Conservation (phyloP, 2,888 invertebrate genomes). For the Troglohyphantes excavatus region DNA sequence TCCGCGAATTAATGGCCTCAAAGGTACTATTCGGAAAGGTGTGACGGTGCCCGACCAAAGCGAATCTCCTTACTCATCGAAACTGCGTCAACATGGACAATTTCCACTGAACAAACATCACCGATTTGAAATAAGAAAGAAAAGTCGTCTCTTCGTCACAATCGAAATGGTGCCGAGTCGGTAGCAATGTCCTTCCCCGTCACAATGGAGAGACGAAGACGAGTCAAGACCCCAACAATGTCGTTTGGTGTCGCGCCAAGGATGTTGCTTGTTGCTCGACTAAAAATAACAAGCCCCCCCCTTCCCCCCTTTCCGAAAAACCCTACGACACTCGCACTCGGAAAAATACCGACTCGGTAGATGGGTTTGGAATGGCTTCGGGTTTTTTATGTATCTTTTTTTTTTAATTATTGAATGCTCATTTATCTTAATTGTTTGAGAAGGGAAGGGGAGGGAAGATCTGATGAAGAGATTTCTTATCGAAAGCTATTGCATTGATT, state of each 20-base stretch:
- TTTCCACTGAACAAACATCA: background rate
- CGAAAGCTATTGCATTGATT: too few relatives aligned
- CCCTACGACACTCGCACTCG: constrained; percentile 52
- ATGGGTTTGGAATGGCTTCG: background rate
- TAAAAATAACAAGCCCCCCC: constrained; percentile 61
- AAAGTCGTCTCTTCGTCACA: background rate
- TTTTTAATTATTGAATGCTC: background rate
- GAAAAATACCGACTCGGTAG: constrained; percentile 19
- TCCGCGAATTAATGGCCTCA: too few relatives aligned
- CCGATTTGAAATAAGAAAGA: background rate
- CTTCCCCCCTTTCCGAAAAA: background rate
- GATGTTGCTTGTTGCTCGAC: constrained; percentile 72
- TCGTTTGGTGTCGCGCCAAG: constrained; percentile 69
- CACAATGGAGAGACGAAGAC: constrained; percentile 60
- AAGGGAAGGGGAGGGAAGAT: background rate
- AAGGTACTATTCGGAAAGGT: too few relatives aligned
- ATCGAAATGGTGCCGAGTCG: too few relatives aligned
- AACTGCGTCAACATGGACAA: too few relatives aligned
- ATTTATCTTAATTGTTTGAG: background rate
- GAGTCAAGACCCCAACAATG: constrained; percentile 61
- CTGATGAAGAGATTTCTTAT: too few relatives aligned
- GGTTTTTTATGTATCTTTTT: background rate
- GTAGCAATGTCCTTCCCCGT: constrained; percentile 69
- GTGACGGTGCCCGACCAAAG: too few relatives aligned
- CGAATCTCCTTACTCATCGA: too few relatives aligned